These are phyloP conservation scores for Tachysurus fulvidraco DNA, from an alignment of 2,113 vertebrate species.

Conservation along the genomic window DNA sequence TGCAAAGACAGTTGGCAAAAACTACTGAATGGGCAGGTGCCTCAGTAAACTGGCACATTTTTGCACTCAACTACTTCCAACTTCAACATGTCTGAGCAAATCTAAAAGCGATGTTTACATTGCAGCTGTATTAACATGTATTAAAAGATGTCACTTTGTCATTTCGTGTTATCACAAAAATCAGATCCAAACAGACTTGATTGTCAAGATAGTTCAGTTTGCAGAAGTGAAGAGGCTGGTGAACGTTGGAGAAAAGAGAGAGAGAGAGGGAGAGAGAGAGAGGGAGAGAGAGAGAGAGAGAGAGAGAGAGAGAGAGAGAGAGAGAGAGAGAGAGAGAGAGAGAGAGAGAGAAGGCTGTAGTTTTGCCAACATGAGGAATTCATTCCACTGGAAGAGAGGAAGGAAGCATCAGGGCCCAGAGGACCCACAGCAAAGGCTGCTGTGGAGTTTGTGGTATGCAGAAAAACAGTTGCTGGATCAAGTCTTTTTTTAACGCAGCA, in stretches of 20 bases:
- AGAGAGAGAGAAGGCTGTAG: background rate
- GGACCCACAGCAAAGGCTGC: slow-evolving; percentile 56
- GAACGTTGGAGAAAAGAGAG: background rate
- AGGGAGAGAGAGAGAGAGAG: background rate
- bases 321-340: background rate
- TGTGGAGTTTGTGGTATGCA: slow-evolving; percentile 59
- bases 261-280: background rate
- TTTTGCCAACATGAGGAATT: slow-evolving; percentile 62
- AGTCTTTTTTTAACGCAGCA: slow-evolving; percentile 48
- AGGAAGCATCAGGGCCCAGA: slow-evolving; percentile 59
- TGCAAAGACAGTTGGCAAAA: background rate
- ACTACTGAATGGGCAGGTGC: background rate
- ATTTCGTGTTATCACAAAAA: background rate
- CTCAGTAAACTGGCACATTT: slow-evolving; percentile 9
- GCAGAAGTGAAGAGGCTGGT: background rate
- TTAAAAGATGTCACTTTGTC: background rate
- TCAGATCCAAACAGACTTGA: slow-evolving; percentile 3
- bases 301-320: background rate
- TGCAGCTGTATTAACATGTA: background rate
- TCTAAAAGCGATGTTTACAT: background rate
- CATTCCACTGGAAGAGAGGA: slow-evolving; percentile 56
- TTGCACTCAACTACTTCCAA: background rate
- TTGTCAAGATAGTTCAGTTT: slow-evolving; percentile 21
- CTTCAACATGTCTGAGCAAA: slow-evolving; percentile 24
- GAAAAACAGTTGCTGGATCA: slow-evolving; percentile 49